phyloP scores from a whole-genome alignment of 2,797 vertebrate genomes.

The Monodelphis domestica region DNA sequence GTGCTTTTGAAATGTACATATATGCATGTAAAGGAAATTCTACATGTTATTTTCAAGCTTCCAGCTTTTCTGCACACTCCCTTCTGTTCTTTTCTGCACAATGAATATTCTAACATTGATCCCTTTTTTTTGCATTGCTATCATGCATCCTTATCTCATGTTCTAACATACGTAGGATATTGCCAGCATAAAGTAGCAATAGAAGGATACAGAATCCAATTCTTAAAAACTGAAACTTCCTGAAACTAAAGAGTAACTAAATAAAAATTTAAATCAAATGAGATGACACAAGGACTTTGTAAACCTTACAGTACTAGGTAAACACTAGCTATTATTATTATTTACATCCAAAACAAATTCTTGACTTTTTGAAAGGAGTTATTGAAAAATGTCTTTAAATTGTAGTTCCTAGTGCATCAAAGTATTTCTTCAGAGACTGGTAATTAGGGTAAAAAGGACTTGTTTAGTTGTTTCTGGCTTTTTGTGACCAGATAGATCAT shows the following conservation, averaged over 20 bases:
- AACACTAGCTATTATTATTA: neutral
- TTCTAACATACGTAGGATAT: neutral
- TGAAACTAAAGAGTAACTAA: neutral
- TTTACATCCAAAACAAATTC: neutral
- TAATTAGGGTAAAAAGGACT: neutral
- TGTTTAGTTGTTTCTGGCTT: no score
- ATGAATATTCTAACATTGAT: no score
- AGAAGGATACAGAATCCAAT: neutral
- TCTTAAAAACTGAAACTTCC: conserved; percentile 27
- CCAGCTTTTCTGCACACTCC: neutral
- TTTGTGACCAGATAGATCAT: no score
- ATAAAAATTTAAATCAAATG: neutral
- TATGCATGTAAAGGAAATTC: neutral
- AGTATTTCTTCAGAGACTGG: conserved; percentile 18
- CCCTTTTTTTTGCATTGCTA: no score
- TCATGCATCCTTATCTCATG: no score
- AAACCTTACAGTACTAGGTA: no score
- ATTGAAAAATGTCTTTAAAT: conserved; percentile 4
- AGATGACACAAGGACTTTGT: no score
- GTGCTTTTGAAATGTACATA: neutral
- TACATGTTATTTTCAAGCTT: neutral
- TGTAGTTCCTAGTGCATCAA: conserved; percentile 19
- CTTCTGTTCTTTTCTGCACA: neutral
- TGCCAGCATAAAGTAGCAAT: neutral
- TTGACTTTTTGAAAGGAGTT: conserved; percentile 17